phyloP scores from a whole-genome alignment of 1,140 invertebrate species.

The Trachymyrmex septentrionalis region DNA sequence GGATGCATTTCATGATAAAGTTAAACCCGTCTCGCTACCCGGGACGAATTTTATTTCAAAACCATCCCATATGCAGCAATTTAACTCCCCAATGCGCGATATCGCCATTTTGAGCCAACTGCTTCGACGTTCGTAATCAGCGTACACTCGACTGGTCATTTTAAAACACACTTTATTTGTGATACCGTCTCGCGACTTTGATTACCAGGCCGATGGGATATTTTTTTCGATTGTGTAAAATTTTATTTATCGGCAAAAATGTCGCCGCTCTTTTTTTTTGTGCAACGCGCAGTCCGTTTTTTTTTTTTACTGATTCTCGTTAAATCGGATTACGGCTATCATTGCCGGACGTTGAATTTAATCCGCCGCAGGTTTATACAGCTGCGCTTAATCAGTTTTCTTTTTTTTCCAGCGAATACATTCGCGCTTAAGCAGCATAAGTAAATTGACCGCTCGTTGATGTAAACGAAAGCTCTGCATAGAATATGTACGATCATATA shows the following conservation, averaged over 20 bases:
- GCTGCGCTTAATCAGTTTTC: slow-evolving; percentile 60
- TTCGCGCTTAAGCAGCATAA: slow-evolving; percentile 49
- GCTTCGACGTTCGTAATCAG: slow-evolving; percentile 72
- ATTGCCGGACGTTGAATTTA: slow-evolving; percentile 39
- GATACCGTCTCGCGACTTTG: slow-evolving; percentile 65
- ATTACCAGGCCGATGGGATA: not conserved
- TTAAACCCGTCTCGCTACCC: slow-evolving; percentile 58
- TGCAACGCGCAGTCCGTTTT: not conserved
- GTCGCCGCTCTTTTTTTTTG: slow-evolving; percentile 21
- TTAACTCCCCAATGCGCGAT: slow-evolving; percentile 37
- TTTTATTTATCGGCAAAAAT: slow-evolving; percentile 58
- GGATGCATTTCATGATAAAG: slow-evolving; percentile 63
- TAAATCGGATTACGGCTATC: slow-evolving; percentile 67
- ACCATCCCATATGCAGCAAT: slow-evolving; percentile 68
- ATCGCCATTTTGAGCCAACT: slow-evolving; percentile 63
- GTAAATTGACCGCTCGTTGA: slow-evolving; percentile 40
- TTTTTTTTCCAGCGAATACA: slow-evolving; percentile 34
- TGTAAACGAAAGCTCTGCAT: slow-evolving; percentile 34
- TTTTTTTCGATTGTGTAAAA: slow-evolving; percentile 29
- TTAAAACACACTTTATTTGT: slow-evolving; percentile 71
- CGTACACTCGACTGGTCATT: slow-evolving; percentile 42
- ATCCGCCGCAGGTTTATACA: slow-evolving; percentile 49
- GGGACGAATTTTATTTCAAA: slow-evolving; percentile 68
- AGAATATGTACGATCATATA: not conserved
- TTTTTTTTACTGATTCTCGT: slow-evolving; percentile 54